These are phyloP conservation scores for Microcebus griseorufus DNA, from an alignment of 2,113 vertebrate species.

Conservation along the genomic window DNA sequence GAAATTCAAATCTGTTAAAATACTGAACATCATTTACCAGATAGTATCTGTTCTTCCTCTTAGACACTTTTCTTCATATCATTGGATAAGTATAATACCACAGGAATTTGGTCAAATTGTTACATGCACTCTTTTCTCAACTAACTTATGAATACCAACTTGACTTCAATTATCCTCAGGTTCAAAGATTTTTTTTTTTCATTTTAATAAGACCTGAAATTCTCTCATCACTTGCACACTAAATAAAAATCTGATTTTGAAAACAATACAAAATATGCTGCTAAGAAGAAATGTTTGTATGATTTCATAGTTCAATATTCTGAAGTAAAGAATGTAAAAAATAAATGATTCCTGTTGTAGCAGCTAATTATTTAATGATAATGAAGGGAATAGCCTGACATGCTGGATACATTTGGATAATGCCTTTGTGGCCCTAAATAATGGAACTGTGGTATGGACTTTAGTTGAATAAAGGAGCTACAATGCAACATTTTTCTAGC, in stretches of 20 bases:
- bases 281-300: neutral
- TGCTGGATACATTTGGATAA: neutral
- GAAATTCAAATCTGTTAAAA: neutral
- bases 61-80: neutral
- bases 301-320: neutral
- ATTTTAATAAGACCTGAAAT: constrained; percentile 17
- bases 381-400: neutral
- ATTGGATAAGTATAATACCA: neutral
- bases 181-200: neutral
- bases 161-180: neutral
- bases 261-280: neutral
- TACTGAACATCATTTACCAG: neutral
- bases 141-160: neutral
- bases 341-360: neutral
- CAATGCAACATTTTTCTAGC: neutral
- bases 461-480: neutral
- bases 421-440: neutral
- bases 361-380: neutral
- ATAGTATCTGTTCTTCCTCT: neutral
- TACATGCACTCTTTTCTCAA: neutral
- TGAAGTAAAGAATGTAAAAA: neutral
- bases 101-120: neutral
- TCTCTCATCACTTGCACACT: neutral
- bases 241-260: neutral
- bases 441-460: neutral